Evolutionary conservation across 2,113 vertebrate genomes (phyloP).

Genomic region (Bombycilla garrulus): DNA sequence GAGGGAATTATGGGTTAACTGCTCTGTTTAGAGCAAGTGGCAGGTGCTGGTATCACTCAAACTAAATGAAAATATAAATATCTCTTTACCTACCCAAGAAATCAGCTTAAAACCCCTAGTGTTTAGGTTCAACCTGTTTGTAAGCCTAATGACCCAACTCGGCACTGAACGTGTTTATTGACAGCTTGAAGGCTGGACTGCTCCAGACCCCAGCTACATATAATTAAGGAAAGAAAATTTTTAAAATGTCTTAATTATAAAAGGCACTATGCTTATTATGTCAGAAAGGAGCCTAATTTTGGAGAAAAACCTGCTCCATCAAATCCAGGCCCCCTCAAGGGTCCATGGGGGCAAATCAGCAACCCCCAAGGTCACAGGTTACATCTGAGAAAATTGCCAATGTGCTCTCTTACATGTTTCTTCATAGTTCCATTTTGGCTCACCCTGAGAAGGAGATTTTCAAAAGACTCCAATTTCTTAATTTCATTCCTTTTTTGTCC

Average conservation of each 20-base stretch:
- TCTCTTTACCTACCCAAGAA: slow-evolving; percentile 30
- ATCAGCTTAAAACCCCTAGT: neutral
- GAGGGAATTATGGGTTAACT: slow-evolving; percentile 58
- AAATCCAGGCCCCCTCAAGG: neutral
- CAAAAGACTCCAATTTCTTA: slow-evolving; percentile 14
- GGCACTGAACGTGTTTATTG: neutral
- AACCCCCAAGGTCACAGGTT: neutral
- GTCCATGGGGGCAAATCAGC: neutral
- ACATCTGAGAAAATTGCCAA: neutral
- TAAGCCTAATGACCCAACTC: neutral
- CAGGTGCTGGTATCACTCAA: slow-evolving; percentile 65
- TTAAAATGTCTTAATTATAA: neutral
- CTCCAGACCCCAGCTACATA: neutral
- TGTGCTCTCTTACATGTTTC: neutral
- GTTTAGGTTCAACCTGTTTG: slow-evolving; percentile 31
- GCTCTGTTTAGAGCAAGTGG: slow-evolving; percentile 33
- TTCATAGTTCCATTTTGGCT: neutral
- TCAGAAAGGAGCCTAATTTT: neutral
- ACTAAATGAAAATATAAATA: slow-evolving; percentile 57
- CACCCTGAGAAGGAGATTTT: neutral
- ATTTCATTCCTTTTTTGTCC: slow-evolving; percentile 32
- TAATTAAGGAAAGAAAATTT: neutral
- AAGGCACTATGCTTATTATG: neutral
- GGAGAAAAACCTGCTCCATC: neutral
- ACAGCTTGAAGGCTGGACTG: neutral